Conservation (phyloP, 2,797 vertebrate genomes). For the Numenius phaeopus region DNA sequence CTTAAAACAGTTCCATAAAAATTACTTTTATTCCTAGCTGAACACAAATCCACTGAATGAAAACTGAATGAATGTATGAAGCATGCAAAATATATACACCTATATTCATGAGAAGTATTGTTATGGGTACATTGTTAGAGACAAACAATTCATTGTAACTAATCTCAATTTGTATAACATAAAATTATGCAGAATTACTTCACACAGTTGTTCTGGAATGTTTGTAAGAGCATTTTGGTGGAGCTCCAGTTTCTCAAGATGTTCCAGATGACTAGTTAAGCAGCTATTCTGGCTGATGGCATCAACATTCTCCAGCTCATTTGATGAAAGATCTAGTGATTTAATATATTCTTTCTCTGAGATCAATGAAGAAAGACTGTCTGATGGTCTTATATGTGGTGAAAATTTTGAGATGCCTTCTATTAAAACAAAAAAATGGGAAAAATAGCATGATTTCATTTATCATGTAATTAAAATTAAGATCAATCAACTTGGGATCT, state of each 20-base stretch:
- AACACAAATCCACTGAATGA: neutral
- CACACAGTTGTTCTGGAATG: conserved; percentile 88
- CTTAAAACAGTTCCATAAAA: neutral
- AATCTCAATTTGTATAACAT: neutral
- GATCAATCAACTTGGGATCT: neutral
- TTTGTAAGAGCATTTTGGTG: conserved; percentile 88
- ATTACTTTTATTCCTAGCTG: neutral
- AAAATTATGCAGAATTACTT: conserved; percentile 80
- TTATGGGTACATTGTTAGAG: neutral
- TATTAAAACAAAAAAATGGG: conserved; percentile 56
- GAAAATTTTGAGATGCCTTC: conserved; percentile 73
- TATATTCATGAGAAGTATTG: neutral
- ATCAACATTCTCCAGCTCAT: conserved; percentile 89
- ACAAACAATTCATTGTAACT: neutral
- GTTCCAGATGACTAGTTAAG: conserved; percentile 85
- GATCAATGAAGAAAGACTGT: conserved; percentile 79
- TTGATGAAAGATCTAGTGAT: conserved; percentile 93
- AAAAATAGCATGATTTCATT: neutral
- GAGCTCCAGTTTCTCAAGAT: conserved; percentile 90
- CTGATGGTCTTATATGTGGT: conserved; percentile 67
- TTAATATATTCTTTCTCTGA: conserved; percentile 89
- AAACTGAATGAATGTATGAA: neutral
- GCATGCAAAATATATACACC: neutral
- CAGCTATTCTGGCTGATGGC: conserved; percentile 83
- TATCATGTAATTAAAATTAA: neutral